Percentiles rank a stretch among this genome's conserved stretches.
phyloP scores from a whole-genome alignment of 2,888 invertebrate species.

The Chaetoderma sp. region DNA sequence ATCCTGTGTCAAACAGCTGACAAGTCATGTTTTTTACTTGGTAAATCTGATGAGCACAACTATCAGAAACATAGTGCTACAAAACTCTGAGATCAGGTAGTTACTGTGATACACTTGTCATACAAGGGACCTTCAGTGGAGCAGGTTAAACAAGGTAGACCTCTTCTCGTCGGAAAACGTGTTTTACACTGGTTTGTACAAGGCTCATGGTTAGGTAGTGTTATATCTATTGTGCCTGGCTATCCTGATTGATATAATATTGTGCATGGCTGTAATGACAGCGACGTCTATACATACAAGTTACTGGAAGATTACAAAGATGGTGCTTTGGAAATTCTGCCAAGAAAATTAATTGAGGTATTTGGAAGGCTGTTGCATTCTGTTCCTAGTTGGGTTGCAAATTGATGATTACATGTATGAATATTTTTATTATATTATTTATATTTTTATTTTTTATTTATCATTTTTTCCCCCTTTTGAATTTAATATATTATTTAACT shows the following conservation, averaged over 20 bases:
- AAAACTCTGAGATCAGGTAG: not conserved
- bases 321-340: too few species aligned
- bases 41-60: not conserved
- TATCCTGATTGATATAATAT: conserved; percentile 21
- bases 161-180: not conserved
- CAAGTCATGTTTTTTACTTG: not conserved
- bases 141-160: not conserved
- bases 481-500: too few species aligned
- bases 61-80: not conserved
- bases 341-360: too few species aligned
- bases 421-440: too few species aligned
- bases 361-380: too few species aligned
- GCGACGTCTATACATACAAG: conserved; percentile 9
- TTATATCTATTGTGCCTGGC: conserved; percentile 20
- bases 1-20: not conserved
- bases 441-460: too few species aligned
- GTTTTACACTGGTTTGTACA: not conserved
- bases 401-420: too few species aligned
- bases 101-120: not conserved
- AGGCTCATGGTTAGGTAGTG: not conserved
- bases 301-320: not conserved
- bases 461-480: too few species aligned
- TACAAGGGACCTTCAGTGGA: not conserved
- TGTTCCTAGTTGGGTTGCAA: too few species aligned
- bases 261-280: conserved; percentile 2